Base-by-base conservation (phyloP, 1,140 invertebrate species). In the Antheraea pernyi region DNA sequence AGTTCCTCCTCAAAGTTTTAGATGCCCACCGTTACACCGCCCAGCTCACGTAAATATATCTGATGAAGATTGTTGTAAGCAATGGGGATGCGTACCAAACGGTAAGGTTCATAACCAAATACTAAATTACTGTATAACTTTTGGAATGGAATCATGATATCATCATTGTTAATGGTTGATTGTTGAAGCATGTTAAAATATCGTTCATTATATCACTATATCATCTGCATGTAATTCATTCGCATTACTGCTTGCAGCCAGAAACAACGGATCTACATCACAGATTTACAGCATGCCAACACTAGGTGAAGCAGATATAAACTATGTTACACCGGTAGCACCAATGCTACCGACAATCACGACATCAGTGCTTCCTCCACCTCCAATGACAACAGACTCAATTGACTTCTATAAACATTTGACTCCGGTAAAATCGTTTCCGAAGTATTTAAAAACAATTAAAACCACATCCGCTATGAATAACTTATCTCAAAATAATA, bases 41-140 rank as follows among this genome's bases (percentile, higher is more conserved):
- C 96, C 96, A 0, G 93, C 94, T 0, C 91, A 96, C 1, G 89
- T 94, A 8, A 95, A 96, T 80, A 91, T 95, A 61, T 95, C 96
- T 13, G 95, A 96, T 67, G 96, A 97, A 60, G 95, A 97, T 39
- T 98, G 97, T 82, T 96, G 96, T 81, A 94, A 95, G 72, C 94
- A 95, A 65, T 97, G 96, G 96, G 87, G 93, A 30, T 97, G 96
- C 80, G 74, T 88, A 19, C 79, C 86, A 61, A 80, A 84, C 69
- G 87, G 91, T 93, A 83, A 85, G 85, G 76, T 13, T 61, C 19
- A 30, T 16, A 2, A 53, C 0, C 9, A 6, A 16, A 53, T 53
- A 53, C 46, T 13, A 8, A 42, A 42, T 42, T 42, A 42, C 11
- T 11, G 8, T 9, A 42, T 42, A 8, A 42, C 11, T 42, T 53